These are phyloP conservation scores for Stichodactyla helianthus DNA, from an alignment of 64 coral and sea anemone genomes.

Conservation along the genomic window DNA sequence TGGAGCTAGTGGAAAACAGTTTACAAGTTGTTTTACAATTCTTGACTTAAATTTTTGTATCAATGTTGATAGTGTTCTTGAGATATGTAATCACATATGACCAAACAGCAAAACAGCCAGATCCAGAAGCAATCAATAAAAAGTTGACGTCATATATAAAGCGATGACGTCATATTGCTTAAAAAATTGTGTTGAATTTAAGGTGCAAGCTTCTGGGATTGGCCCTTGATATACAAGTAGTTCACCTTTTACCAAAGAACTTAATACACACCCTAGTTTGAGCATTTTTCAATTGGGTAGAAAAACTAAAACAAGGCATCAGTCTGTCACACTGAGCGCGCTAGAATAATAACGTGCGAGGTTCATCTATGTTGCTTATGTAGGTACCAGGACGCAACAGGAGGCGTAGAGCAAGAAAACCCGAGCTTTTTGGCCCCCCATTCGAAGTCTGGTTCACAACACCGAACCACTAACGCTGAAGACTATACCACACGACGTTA, in stretches of 20 bases:
- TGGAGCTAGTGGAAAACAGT: neutral
- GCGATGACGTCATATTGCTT: neutral
- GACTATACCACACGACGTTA: too few species aligned
- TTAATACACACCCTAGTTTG: too few species aligned
- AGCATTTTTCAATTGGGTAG: too few species aligned
- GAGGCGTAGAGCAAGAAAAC: too few species aligned
- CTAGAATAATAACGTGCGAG: too few species aligned
- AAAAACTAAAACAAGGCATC: too few species aligned
- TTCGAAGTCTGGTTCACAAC: too few species aligned
- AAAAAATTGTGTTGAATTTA: neutral
- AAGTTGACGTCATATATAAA: neutral
- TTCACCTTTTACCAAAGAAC: neutral
- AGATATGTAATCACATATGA: neutral
- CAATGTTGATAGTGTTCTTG: neutral
- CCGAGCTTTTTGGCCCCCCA: too few species aligned
- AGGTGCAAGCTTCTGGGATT: neutral
- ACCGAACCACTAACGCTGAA: too few species aligned
- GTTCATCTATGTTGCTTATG: too few species aligned
- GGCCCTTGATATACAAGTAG: neutral
- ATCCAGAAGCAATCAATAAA: neutral
- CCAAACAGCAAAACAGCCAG: neutral
- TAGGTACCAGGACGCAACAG: too few species aligned
- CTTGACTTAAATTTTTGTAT: neutral
- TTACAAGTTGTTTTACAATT: neutral
- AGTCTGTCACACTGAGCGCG: too few species aligned